Conservation (phyloP, 2,797 vertebrate species). For the Galagoides demidoff region DNA sequence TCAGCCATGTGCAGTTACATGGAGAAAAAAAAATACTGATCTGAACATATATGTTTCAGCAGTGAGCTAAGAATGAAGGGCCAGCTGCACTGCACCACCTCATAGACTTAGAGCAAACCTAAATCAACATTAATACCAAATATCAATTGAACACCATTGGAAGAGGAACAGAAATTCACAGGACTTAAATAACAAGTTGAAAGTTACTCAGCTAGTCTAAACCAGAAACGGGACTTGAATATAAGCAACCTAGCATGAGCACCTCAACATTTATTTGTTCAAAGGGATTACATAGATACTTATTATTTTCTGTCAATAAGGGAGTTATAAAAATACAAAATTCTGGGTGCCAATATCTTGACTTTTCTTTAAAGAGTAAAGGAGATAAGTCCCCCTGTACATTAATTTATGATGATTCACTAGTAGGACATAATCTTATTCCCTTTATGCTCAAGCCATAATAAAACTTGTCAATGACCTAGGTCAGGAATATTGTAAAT, state of each 20-base stretch:
- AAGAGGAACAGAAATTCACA: background rate
- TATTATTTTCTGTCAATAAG: background rate
- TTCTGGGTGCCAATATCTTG: background rate
- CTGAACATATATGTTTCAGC: background rate
- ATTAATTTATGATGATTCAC: background rate
- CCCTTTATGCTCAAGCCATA: background rate
- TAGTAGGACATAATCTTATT: background rate
- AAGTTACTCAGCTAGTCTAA: background rate
- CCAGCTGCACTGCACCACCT: background rate
- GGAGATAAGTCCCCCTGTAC: background rate
- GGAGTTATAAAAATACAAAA: background rate
- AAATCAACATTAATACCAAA: background rate
- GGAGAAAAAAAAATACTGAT: background rate
- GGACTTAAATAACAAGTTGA: accelerated
- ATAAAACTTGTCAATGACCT: background rate
- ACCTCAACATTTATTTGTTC: background rate
- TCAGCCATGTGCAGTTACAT: background rate
- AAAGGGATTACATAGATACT: background rate
- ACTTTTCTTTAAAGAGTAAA: background rate
- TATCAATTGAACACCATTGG: background rate
- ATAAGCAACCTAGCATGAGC: no score
- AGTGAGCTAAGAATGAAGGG: background rate
- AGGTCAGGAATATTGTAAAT: background rate
- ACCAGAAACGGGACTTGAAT: background rate
- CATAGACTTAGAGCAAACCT: accelerated